Conservation (phyloP, 2,113 vertebrate genomes). For the Corythornis cristatus region DNA sequence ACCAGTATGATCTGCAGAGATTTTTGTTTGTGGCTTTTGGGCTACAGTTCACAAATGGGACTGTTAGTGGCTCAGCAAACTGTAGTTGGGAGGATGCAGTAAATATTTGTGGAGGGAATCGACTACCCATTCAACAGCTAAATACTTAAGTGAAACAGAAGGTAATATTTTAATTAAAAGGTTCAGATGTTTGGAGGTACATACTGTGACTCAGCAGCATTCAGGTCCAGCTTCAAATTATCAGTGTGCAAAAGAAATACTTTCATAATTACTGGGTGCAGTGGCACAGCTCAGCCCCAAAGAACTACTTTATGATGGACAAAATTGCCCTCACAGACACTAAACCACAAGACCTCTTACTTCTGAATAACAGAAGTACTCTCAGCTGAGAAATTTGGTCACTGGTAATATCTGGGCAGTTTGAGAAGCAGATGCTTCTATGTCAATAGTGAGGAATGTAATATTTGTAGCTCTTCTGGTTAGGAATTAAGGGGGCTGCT, state of each 20-base stretch:
- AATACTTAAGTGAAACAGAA: neutral
- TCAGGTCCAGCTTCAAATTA: neutral
- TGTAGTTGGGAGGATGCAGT: neutral
- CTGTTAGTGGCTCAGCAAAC: neutral
- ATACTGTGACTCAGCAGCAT: neutral
- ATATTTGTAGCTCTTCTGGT: neutral
- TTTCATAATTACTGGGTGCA: neutral
- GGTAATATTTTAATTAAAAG: neutral
- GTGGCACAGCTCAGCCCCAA: neutral
- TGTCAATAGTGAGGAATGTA: neutral
- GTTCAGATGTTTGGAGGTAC: neutral
- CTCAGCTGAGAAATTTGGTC: conserved; percentile 15
- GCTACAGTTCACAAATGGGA: neutral
- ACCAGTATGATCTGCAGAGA: neutral
- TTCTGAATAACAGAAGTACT: neutral
- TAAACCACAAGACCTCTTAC: neutral
- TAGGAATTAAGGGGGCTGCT: neutral
- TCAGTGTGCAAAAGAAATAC: neutral
- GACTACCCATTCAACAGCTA: neutral
- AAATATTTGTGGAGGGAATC: neutral
- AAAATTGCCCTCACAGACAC: neutral
- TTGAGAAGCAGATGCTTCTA: neutral
- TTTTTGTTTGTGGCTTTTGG: neutral
- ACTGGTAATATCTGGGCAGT: neutral
- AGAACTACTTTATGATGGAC: neutral